Conservation (phyloP, 1,140 invertebrate species). For the Habropoda laboriosa region DNA sequence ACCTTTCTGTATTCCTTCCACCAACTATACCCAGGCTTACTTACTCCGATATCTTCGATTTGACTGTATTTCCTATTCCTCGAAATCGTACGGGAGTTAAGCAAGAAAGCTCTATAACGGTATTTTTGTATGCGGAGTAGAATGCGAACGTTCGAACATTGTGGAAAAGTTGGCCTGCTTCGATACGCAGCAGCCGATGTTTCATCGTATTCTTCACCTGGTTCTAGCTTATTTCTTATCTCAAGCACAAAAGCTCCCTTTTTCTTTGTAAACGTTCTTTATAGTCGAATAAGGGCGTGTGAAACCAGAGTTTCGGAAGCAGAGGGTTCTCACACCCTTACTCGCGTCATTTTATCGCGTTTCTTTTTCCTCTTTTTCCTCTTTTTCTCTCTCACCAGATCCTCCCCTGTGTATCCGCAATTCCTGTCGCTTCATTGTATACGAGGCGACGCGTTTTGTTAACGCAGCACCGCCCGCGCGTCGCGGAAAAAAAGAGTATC, state of each 20-base stretch:
- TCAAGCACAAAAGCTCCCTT: not conserved
- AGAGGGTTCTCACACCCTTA: too few species aligned
- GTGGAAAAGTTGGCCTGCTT: not conserved
- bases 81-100: not conserved
- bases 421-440: not conserved
- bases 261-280: not conserved
- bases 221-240: not conserved
- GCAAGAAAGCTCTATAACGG: not conserved
- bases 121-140: conserved; percentile 2
- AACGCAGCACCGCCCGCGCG: too few species aligned
- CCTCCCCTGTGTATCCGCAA: not conserved
- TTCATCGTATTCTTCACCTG: not conserved
- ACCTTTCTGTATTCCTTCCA: too few species aligned
- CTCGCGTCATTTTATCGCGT: too few species aligned
- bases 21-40: too few species aligned
- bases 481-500: not conserved
- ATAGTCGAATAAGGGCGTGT: not conserved
- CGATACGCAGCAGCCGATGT: not conserved
- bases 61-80: not conserved
- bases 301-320: not conserved
- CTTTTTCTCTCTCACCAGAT: not conserved
- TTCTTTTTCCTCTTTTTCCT: not conserved
- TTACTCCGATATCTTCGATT: conserved; percentile 11
- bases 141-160: not conserved
- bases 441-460: not conserved